A percentile compares a stretch with the other conserved stretches of the same genome.
Conservation (phyloP, 2,797 vertebrate species). For the Sebastes iracundus region DNA sequence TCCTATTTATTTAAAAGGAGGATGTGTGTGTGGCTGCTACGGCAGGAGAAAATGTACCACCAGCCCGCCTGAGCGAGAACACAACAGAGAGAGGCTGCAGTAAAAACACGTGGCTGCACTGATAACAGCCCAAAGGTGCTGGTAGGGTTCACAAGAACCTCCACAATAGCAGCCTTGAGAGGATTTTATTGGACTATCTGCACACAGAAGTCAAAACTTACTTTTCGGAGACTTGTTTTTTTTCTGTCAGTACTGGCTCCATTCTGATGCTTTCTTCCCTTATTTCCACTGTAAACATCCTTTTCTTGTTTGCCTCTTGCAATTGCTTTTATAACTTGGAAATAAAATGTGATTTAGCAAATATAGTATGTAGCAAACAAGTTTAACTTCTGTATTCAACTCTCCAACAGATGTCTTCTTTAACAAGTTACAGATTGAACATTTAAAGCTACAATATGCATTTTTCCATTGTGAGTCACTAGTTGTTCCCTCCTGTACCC, state of each 20-base stretch:
- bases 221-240: conserved; percentile 2
- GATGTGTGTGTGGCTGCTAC: background rate
- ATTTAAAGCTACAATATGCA: background rate
- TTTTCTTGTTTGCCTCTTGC: conserved; percentile 31
- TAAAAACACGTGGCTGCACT: conserved; percentile 32
- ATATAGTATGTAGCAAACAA: background rate
- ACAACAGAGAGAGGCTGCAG: conserved; percentile 27
- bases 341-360: conserved; percentile 4
- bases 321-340: conserved; percentile 34
- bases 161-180: conserved; percentile 30
- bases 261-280: conserved; percentile 5
- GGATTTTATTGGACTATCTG: conserved; percentile 36
- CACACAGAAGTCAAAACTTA: conserved; percentile 17
- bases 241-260: background rate
- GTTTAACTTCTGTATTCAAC: background rate
- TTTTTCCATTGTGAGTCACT: background rate
- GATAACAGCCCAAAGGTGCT: conserved; percentile 52
- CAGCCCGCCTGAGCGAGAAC: background rate
- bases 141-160: conserved; percentile 24
- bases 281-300: conserved; percentile 7
- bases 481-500: background rate
- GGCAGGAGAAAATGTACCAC: background rate
- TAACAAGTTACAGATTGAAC: background rate
- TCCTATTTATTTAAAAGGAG: background rate
- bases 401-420: conserved; percentile 1